A percentile compares a stretch with the other conserved stretches of the same genome.
phyloP scores from a whole-genome alignment of 2,797 vertebrate genomes.

The Microctenopoma stevenorrisi region DNA sequence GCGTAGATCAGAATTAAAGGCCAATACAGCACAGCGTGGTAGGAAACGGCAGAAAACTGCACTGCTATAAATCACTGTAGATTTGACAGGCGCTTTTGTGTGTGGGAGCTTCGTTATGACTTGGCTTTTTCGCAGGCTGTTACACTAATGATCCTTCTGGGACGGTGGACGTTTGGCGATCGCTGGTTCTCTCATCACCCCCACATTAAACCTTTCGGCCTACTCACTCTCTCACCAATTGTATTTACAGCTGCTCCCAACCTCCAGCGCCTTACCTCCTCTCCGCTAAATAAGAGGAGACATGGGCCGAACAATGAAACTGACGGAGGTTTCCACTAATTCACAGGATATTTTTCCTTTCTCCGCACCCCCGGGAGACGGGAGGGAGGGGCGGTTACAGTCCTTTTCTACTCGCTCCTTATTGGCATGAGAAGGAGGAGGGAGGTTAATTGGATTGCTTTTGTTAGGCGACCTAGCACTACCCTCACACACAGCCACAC shows the following conservation, averaged over 20 bases:
- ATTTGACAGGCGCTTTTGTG: constrained; percentile 55
- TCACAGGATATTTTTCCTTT: constrained; percentile 73
- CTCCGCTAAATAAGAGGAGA: constrained; percentile 55
- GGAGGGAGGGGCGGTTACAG: background rate
- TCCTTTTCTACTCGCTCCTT: constrained; percentile 14
- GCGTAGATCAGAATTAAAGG: constrained; percentile 6
- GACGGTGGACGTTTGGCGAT: constrained; percentile 50
- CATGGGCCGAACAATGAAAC: constrained; percentile 70
- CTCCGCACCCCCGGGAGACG: constrained; percentile 23
- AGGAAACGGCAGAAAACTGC: constrained; percentile 10
- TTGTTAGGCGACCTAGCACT: constrained; percentile 36
- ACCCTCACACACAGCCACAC: constrained; percentile 15
- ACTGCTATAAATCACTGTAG: constrained; percentile 54
- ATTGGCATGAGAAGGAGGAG: constrained; percentile 18
- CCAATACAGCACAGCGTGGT: constrained; percentile 4
- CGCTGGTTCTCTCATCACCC: constrained; percentile 71
- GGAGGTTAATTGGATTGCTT: constrained; percentile 58
- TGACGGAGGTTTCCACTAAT: constrained; percentile 78
- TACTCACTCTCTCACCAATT: constrained; percentile 49
- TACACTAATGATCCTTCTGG: constrained; percentile 62
- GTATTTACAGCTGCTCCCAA: constrained; percentile 73
- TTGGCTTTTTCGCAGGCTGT: constrained; percentile 61
- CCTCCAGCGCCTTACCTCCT: constrained; percentile 48
- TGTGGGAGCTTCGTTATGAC: constrained; percentile 59
- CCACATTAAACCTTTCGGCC: constrained; percentile 37